Percentiles rank a stretch among this genome's conserved stretches.
Conservation (phyloP, 2,888 invertebrate species). For the Scaptomyza parva region DNA sequence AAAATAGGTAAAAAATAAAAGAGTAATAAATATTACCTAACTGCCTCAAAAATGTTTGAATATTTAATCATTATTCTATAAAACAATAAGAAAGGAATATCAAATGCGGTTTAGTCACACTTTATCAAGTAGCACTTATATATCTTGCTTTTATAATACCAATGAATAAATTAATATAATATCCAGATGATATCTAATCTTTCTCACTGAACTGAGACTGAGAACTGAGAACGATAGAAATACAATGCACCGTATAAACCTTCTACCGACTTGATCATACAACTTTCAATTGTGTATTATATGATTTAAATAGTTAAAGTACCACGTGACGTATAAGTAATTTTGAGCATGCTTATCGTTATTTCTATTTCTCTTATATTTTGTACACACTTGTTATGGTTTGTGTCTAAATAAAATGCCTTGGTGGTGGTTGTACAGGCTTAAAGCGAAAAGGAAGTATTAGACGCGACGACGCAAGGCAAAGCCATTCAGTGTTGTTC, state of each 20-base stretch:
- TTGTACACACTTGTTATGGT: too few relatives aligned
- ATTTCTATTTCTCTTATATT: conserved; percentile 20
- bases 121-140: neutral
- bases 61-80: too few relatives aligned
- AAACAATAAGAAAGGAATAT: conserved; percentile 3
- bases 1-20: too few relatives aligned
- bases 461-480: conserved; percentile 37
- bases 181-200: neutral
- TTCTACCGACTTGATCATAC: too few relatives aligned
- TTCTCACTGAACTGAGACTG: too few relatives aligned
- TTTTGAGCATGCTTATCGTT: conserved; percentile 38
- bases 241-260: too few relatives aligned
- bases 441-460: conserved; percentile 52
- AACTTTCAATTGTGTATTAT: too few relatives aligned
- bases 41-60: too few relatives aligned
- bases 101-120: neutral
- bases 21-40: too few relatives aligned
- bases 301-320: neutral
- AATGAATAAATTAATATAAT: neutral
- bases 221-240: too few relatives aligned
- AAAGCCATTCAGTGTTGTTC: conserved; percentile 49
- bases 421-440: conserved; percentile 6
- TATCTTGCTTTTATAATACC: neutral
- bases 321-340: conserved; percentile 52
- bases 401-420: neutral